Evolutionary conservation across 2,797 vertebrate genomes (phyloP).

Genomic region (Hemitrygon akajei): DNA sequence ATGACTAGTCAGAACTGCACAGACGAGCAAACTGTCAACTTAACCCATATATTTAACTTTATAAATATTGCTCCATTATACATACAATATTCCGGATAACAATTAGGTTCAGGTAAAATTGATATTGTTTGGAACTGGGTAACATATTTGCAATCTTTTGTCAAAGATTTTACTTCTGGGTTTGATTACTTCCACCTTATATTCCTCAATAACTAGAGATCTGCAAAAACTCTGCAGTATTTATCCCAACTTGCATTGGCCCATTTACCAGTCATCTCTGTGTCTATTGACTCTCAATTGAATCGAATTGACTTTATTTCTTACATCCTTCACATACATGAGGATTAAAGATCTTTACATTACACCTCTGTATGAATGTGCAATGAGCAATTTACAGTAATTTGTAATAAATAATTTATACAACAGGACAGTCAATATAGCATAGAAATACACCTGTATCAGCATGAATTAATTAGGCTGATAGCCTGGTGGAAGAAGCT

Average conservation of each 20-base stretch:
- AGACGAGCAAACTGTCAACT: neutral
- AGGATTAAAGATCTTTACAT: too few species aligned
- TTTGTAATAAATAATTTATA: too few species aligned
- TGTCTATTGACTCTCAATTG: neutral
- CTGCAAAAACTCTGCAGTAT: neutral
- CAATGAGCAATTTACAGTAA: too few species aligned
- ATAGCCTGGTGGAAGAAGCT: too few species aligned
- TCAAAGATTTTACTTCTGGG: neutral
- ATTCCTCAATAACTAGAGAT: neutral
- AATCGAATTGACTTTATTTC: too few species aligned
- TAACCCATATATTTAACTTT: neutral
- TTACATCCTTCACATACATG: too few species aligned
- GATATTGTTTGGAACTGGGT: neutral
- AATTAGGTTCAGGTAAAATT: neutral
- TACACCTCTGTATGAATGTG: too few species aligned
- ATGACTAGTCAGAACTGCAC: too few species aligned
- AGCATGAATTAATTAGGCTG: too few species aligned
- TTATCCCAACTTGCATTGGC: neutral
- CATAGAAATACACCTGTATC: too few species aligned
- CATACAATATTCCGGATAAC: neutral
- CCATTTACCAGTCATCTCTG: neutral
- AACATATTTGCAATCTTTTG: too few species aligned
- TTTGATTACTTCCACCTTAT: neutral
- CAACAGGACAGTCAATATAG: too few species aligned
- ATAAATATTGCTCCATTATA: neutral